These are phyloP conservation scores for Akabosia matsudoensis DNA, from an alignment of 1,140 invertebrate species.

Conservation along the genomic window DNA sequence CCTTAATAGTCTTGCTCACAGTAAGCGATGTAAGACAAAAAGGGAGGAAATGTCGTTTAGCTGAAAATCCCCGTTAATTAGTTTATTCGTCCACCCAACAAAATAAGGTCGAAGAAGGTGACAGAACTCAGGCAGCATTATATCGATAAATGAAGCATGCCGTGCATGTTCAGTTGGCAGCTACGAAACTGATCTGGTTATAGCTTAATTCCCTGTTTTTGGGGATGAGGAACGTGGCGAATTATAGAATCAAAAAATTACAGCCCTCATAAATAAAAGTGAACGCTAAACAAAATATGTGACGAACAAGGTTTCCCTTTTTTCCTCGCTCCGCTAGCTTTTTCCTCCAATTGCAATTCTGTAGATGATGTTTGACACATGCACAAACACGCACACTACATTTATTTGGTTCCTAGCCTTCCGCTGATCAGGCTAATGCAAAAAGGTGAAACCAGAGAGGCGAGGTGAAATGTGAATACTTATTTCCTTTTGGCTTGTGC, in stretches of 20 bases:
- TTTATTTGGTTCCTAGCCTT: not conserved
- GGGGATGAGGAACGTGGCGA: not conserved
- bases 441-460: not conserved
- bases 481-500: not conserved
- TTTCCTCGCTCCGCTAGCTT: too few relatives aligned
- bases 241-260: not conserved
- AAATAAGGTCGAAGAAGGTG: not conserved
- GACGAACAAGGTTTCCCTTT: not conserved
- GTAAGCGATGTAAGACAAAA: not conserved
- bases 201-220: not conserved
- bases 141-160: not conserved
- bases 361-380: slow-evolving; percentile 9
- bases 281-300: not conserved
- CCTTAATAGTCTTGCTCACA: too few relatives aligned
- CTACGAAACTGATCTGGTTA: not conserved
- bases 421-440: too few relatives aligned
- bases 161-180: not conserved
- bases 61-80: not conserved
- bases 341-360: too few relatives aligned
- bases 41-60: not conserved
- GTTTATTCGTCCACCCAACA: not conserved
- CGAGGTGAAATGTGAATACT: not conserved
- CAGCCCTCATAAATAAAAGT: not conserved
- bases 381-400: slow-evolving; percentile 2
- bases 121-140: not conserved